Evolutionary conservation across 1,140 invertebrate genomes (phyloP), one percentile per base, ranked within the genome.

Genomic region (Vanessa atalanta): DNA sequence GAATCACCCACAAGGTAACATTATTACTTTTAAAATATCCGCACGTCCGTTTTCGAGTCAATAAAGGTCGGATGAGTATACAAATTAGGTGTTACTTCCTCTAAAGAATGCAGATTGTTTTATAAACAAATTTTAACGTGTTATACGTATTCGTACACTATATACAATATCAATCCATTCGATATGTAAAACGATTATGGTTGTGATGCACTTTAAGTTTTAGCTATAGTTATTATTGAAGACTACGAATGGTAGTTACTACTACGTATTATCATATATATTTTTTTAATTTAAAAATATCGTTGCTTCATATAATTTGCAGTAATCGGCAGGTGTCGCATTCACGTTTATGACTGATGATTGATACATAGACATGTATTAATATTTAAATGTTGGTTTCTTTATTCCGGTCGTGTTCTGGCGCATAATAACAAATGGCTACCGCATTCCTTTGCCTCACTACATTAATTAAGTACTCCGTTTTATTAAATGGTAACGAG

Each of bases 371-470:
- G 76, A 76, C 77, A 73, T 77, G 75, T 78, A 78, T 86, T 79
- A 86, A 88, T 87, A 86, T 91, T 89, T 84, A 86, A 89, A 91
- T 86, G 74, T 79, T 73, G 64, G 78, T 72, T 80, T 78, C 79
- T 82, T 83, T 86, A 88, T 90, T 81, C 86, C 76, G 79, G 47
- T 74, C 83, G 79, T 84, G 87, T 82, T 79, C 79, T 81, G 79
- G 73, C 79, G 79, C 80, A 82, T 85, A 81, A 86, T 88, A 88
- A 86, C 77, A 87, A 88, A 85, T 85, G 82, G 73, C 85, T 89
- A 78, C 87, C 89, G 88, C 88, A 91, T 91, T 89, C 89, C 85
- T 74, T 73, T 65, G 72, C 70, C 55, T 76, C 68, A 70, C 67
- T 75, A 72, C 76, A 76, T 81, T 82, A 83, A 86, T 85, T 85